These are phyloP conservation scores for Eleutherodactylus coqui DNA, from an alignment of 2,797 vertebrate species.

Conservation along the genomic window DNA sequence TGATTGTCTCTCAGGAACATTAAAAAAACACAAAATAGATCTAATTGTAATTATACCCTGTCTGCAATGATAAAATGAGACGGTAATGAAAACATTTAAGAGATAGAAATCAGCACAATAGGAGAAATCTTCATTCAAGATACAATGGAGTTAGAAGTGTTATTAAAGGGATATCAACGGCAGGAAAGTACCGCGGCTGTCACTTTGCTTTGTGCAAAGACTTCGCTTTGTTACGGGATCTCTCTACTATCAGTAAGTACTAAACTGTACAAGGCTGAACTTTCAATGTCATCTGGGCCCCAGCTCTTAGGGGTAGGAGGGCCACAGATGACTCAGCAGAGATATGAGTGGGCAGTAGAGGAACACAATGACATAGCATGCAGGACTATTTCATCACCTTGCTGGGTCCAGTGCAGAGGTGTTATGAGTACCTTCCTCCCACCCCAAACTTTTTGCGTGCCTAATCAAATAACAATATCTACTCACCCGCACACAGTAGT, in stretches of 20 bases:
- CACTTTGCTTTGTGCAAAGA: background rate
- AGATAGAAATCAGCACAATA: constrained; percentile 40
- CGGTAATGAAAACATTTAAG: constrained; percentile 50
- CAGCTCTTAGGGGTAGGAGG: background rate
- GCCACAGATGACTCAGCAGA: background rate
- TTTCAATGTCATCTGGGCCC: background rate
- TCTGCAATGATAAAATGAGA: constrained; percentile 48
- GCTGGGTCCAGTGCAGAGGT: too few relatives aligned
- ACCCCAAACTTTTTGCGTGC: too few relatives aligned
- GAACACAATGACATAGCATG: background rate
- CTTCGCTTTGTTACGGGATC: background rate
- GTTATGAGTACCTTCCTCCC: too few relatives aligned
- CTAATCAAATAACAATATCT: too few relatives aligned
- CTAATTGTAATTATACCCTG: constrained; percentile 61
- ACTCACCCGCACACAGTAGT: too few relatives aligned
- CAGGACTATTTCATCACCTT: too few relatives aligned
- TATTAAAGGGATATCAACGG: constrained; percentile 30
- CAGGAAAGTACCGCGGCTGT: background rate
- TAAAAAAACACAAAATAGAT: constrained; percentile 55
- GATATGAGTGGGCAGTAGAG: background rate
- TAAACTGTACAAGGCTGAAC: background rate
- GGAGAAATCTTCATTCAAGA: background rate
- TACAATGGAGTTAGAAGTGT: constrained; percentile 25
- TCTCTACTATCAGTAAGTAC: background rate
- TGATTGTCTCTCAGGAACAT: constrained; percentile 56